These are phyloP conservation scores for Cheiracanthium punctorium DNA, from an alignment of 2,888 invertebrate genomes.

Conservation along the genomic window DNA sequence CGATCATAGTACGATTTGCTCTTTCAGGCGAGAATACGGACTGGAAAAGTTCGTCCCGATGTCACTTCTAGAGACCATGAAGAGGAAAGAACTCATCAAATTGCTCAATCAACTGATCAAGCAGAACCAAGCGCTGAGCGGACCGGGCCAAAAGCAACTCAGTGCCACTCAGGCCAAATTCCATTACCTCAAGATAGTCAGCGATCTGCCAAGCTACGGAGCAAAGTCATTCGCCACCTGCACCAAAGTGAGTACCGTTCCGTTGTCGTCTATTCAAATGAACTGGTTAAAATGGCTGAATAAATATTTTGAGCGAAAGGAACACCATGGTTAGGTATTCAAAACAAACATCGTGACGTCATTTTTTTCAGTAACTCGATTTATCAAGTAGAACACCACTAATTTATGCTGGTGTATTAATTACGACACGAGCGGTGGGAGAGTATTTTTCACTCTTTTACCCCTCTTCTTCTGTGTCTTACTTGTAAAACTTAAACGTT, in stretches of 20 bases:
- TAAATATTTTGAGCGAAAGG: too few relatives aligned
- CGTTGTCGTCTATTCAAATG: too few relatives aligned
- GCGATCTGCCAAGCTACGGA: constrained; percentile 92
- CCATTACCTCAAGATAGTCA: constrained; percentile 94
- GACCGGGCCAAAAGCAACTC: constrained; percentile 87
- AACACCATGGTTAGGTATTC: too few relatives aligned
- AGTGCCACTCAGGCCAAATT: constrained; percentile 88
- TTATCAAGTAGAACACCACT: too few relatives aligned
- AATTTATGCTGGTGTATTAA: too few relatives aligned
- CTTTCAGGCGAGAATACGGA: constrained; percentile 83
- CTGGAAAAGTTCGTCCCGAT: constrained; percentile 91
- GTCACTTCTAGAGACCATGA: constrained; percentile 90
- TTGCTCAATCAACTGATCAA: constrained; percentile 90
- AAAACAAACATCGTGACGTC: too few relatives aligned
- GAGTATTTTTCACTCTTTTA: too few relatives aligned
- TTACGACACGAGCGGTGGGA: too few relatives aligned
- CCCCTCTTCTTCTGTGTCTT: too few relatives aligned
- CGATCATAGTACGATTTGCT: not conserved
- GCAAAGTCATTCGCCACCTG: constrained; percentile 92
- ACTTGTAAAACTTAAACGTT: too few relatives aligned
- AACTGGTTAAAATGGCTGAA: too few relatives aligned
- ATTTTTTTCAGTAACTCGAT: too few relatives aligned
- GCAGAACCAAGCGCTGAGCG: constrained; percentile 87
- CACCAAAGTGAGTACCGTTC: constrained; percentile 80
- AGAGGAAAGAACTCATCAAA: constrained; percentile 89